These are phyloP conservation scores for Solenodon paradoxus DNA, from an alignment of 2,113 vertebrate genomes.

Conservation along the genomic window DNA sequence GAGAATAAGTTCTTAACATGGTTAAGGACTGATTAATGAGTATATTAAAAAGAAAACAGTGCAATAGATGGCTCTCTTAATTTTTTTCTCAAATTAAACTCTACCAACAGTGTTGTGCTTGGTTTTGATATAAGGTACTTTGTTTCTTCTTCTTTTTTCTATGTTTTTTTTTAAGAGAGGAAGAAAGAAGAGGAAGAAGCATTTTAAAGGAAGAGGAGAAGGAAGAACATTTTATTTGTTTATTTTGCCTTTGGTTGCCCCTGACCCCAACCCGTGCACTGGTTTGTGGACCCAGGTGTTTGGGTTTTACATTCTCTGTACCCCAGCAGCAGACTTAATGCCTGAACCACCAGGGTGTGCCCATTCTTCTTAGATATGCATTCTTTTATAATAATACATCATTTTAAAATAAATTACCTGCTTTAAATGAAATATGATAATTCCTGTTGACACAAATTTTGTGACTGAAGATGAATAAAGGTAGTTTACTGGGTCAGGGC, in stretches of 20 bases:
- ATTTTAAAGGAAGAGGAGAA: no score
- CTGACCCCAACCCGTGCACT: no score
- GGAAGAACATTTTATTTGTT: no score
- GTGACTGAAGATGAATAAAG: neutral
- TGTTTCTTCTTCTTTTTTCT: neutral
- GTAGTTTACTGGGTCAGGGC: neutral
- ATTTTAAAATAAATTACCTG: neutral
- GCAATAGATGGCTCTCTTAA: neutral
- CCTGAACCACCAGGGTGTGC: no score
- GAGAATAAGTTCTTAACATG: neutral
- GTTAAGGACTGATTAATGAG: neutral
- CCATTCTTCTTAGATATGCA: no score
- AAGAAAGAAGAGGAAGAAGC: no score
- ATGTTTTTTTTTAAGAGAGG: no score
- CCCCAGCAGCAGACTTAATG: no score
- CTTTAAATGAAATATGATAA: conserved; percentile 2
- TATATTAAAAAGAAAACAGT: neutral
- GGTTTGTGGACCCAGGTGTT: no score
- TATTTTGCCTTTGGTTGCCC: no score
- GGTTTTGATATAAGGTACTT: neutral
- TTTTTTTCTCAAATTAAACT: neutral
- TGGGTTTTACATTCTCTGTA: no score
- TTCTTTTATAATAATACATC: neutral
- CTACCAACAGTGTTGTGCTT: neutral
- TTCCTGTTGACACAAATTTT: neutral